Evolutionary conservation across 2,888 invertebrate species (phyloP).

Genomic region (Tiphia femorata): DNA sequence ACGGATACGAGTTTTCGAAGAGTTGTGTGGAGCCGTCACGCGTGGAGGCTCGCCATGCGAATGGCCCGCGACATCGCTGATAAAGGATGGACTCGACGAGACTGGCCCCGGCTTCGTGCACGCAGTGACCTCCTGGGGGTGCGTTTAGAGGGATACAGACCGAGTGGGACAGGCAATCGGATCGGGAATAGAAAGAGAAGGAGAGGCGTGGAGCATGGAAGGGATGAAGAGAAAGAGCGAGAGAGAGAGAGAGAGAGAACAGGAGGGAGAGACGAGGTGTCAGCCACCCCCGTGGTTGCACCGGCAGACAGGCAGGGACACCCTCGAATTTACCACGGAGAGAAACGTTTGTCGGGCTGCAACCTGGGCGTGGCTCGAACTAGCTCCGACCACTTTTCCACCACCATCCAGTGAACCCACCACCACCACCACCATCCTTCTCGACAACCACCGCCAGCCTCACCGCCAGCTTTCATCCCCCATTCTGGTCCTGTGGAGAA

Average conservation of each 20-base stretch:
- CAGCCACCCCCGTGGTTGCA: slow-evolving; percentile 64
- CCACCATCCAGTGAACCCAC: slow-evolving; percentile 26
- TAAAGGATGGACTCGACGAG: slow-evolving; percentile 33
- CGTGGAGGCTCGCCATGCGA: slow-evolving; percentile 11
- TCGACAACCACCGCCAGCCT: slow-evolving; percentile 16
- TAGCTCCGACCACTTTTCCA: slow-evolving; percentile 46
- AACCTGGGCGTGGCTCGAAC: slow-evolving; percentile 37
- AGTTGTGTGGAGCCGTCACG: too few relatives aligned
- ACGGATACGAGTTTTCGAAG: too few relatives aligned
- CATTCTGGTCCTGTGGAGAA: slow-evolving; percentile 4
- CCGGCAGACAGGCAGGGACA: slow-evolving; percentile 48
- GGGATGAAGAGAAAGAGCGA: background rate
- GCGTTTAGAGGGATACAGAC: slow-evolving; percentile 25
- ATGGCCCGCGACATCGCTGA: slow-evolving; percentile 38
- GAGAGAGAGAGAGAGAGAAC: background rate
- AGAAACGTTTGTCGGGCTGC: slow-evolving; percentile 21
- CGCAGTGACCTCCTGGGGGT: slow-evolving; percentile 37
- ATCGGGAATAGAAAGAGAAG: too few relatives aligned
- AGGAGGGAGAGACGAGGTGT: slow-evolving; percentile 6
- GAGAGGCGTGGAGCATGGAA: background rate
- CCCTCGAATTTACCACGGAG: slow-evolving; percentile 33
- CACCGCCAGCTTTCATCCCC: slow-evolving; percentile 3
- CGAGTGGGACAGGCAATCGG: background rate
- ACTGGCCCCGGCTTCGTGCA: slow-evolving; percentile 32
- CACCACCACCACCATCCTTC: slow-evolving; percentile 19